Conservation (phyloP, 2,888 invertebrate genomes). For the Diloba caeruleocephala region DNA sequence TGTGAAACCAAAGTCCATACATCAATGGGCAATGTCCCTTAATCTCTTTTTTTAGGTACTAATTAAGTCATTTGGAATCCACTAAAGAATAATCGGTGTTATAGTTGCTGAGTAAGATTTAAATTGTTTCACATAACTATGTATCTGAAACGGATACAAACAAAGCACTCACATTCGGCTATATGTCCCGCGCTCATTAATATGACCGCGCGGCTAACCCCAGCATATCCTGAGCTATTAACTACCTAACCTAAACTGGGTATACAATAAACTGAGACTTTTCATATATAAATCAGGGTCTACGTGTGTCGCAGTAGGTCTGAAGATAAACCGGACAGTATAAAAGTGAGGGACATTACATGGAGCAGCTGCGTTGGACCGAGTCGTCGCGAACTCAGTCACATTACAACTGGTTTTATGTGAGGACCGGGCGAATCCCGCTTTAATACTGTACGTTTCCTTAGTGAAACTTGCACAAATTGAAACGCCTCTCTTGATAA, state of each 20-base stretch:
- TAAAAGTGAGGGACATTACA: constrained; percentile 75
- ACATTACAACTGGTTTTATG: constrained; percentile 78
- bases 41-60: constrained; percentile 38
- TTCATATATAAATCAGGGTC: constrained; percentile 82
- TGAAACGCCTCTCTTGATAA: constrained; percentile 66
- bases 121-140: constrained; percentile 23
- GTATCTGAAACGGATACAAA: constrained; percentile 56
- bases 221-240: constrained; percentile 79
- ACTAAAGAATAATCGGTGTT: constrained; percentile 24
- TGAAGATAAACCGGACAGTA: constrained; percentile 75
- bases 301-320: constrained; percentile 72
- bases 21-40: too few relatives aligned
- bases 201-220: constrained; percentile 74
- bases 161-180: constrained; percentile 64
- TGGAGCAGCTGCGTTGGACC: constrained; percentile 68
- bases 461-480: constrained; percentile 70
- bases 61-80: constrained; percentile 1
- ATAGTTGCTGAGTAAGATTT: constrained; percentile 11
- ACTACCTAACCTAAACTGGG: constrained; percentile 72
- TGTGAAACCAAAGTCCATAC: too few relatives aligned
- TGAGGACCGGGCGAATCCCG: constrained; percentile 59
- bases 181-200: constrained; percentile 78
- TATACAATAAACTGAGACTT: constrained; percentile 79
- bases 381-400: constrained; percentile 71
- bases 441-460: constrained; percentile 62